Evolutionary conservation across 2,888 invertebrate genomes (phyloP).

Genomic region (Galerucella nymphaeae): DNA sequence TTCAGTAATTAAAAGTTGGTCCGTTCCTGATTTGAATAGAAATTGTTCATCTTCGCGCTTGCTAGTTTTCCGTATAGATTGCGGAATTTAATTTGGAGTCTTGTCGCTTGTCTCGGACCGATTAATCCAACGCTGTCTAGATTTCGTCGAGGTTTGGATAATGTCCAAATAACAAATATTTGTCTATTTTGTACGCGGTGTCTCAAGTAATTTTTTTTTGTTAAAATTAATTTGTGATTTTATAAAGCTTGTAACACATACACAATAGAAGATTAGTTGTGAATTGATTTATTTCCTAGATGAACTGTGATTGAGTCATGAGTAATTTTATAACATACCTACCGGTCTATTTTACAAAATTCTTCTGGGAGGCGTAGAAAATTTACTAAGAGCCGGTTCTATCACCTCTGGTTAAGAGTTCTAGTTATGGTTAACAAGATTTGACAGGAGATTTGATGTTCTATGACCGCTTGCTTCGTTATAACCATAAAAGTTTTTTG

Average conservation of each 20-base stretch:
- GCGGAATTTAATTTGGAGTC: constrained; percentile 58
- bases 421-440: too few relatives aligned
- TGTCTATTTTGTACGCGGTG: constrained; percentile 27
- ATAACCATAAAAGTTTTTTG: too few relatives aligned
- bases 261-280: not conserved
- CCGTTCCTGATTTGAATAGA: constrained; percentile 7
- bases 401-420: too few relatives aligned
- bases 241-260: not conserved
- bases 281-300: not conserved
- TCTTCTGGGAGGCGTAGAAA: too few relatives aligned
- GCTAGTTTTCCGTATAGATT: constrained; percentile 41
- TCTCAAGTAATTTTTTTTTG: not conserved
- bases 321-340: too few relatives aligned
- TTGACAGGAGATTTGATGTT: too few relatives aligned
- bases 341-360: too few relatives aligned
- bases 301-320: too few relatives aligned
- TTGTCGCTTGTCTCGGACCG: constrained; percentile 51
- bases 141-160: constrained; percentile 44
- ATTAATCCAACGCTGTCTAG: constrained; percentile 53
- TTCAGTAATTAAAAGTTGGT: not conserved
- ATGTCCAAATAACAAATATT: constrained; percentile 48
- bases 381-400: too few relatives aligned
- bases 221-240: constrained; percentile 5
- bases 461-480: too few relatives aligned
- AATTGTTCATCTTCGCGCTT: not conserved